Conservation (phyloP, 2,797 vertebrate genomes). For the Acanthurus tractus region DNA sequence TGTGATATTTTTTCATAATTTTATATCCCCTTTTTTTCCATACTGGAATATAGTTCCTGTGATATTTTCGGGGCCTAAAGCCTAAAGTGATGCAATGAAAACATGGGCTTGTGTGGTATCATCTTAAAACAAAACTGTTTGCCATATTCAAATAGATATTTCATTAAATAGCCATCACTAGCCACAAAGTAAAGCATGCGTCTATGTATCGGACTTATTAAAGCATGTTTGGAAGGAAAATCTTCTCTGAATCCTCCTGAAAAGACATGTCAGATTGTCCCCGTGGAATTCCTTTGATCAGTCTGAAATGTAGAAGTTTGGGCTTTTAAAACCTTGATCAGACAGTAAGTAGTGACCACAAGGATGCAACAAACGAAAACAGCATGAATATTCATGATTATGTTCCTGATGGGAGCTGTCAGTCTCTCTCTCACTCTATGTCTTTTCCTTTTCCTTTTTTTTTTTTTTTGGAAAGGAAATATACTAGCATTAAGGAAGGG, state of each 20-base stretch:
- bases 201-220: not conserved
- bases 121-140: slow-evolving; percentile 6
- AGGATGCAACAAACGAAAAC: slow-evolving; percentile 6
- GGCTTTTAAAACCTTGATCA: slow-evolving; percentile 53
- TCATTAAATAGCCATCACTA: slow-evolving; percentile 10
- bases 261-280: slow-evolving; percentile 49
- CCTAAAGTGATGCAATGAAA: not conserved
- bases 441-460: not conserved
- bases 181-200: slow-evolving; percentile 5
- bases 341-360: slow-evolving; percentile 38
- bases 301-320: slow-evolving; percentile 31
- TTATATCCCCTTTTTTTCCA: not conserved
- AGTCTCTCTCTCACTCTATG: slow-evolving; percentile 16
- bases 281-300: slow-evolving; percentile 57
- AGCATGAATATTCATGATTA: slow-evolving; percentile 56
- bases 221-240: slow-evolving; percentile 27
- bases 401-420: slow-evolving; percentile 63
- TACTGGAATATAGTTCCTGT: not conserved
- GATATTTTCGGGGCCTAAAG: not conserved
- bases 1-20: not conserved
- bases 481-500: slow-evolving; percentile 47
- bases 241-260: slow-evolving; percentile 37
- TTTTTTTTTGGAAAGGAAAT: slow-evolving; percentile 42
- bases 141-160: slow-evolving; percentile 22
- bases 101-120: not conserved